These are phyloP conservation scores for Antheraea pernyi DNA, from an alignment of 1,140 invertebrate genomes.

Conservation along the genomic window DNA sequence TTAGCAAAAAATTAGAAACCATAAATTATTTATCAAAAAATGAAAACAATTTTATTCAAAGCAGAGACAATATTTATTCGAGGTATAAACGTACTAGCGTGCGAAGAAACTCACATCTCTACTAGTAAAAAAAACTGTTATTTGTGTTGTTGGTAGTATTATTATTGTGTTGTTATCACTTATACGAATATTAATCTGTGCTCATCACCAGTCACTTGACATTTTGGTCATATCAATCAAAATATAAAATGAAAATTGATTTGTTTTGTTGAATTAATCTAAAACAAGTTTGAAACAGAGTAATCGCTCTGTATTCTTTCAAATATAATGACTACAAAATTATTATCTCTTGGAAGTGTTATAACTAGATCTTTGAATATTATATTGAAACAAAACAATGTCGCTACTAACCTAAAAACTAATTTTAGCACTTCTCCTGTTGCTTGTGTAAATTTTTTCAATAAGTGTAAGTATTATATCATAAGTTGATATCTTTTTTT, in stretches of 20 bases:
- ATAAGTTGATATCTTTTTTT: background rate
- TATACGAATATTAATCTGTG: no score
- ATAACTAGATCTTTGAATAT: slow-evolving; percentile 38
- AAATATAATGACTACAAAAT: slow-evolving; percentile 46
- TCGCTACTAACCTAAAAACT: slow-evolving; percentile 58
- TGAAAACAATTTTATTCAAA: no score
- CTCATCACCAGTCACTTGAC: no score
- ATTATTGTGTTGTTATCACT: no score
- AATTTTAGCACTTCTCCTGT: slow-evolving; percentile 53
- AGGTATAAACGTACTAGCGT: no score
- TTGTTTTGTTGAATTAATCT: background rate
- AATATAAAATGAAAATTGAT: slow-evolving; percentile 1
- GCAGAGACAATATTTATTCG: no score
- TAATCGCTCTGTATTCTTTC: slow-evolving; percentile 15
- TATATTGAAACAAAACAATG: slow-evolving; percentile 45
- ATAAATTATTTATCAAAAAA: no score
- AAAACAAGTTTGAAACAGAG: slow-evolving; percentile 22
- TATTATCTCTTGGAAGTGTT: slow-evolving; percentile 45
- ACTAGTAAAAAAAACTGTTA: no score
- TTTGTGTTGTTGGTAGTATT: no score
- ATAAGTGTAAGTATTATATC: slow-evolving; percentile 55
- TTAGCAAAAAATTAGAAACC: no score
- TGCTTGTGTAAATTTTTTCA: slow-evolving; percentile 60
- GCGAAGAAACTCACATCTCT: no score
- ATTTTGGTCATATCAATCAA: background rate